Base-by-base conservation (phyloP, 2,888 invertebrate genomes). In the Tenthredo amoena region DNA sequence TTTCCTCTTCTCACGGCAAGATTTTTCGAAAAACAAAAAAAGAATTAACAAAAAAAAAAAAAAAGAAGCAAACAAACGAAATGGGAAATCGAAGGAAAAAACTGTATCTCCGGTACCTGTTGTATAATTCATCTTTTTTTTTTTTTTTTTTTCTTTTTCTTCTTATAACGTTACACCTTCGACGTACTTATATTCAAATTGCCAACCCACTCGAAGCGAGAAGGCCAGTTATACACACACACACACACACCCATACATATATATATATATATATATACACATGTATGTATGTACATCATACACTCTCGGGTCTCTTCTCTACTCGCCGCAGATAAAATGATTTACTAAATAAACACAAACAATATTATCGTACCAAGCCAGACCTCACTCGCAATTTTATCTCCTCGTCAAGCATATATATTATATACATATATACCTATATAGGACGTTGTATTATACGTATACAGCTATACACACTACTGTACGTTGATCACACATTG, bases 321-420 rank as follows among this genome's bases (percentile, higher is more conserved):
- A 55, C 34, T 21, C 79, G 40, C 34, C 47, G 86, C 87, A 88
- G 88, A 89, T 88, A 89, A 87, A 87, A 85, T 87, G 88, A 88
- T 90, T 90, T 89, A 89, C 88, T 87, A 87, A 89, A 90, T 88
- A 88, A 90, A 89, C 87, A 89, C 87, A 89, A 89, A 89, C 89
- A 89, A 87, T 87, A 89, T 89, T 89, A 90, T 89, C 90, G 85
- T 84, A 85, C 77, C 50, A 18, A 58, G 77, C 77, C 77, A 50
- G 43, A 68, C 37, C 81, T 85, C 71, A 34, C 47, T 43, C 62
- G 86, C 84, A 86, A 85, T 85, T 86, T 85, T 84, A 85, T 84
- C 77, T 81, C 50, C 84, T 84, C 84, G 85, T 84, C 84, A 76
- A 85, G 62, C 74, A 50, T 82, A 77, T 47, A 43, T 7, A 85